phyloP scores from a whole-genome alignment of 2,888 invertebrate species.

The Zygaena filipendulae region DNA sequence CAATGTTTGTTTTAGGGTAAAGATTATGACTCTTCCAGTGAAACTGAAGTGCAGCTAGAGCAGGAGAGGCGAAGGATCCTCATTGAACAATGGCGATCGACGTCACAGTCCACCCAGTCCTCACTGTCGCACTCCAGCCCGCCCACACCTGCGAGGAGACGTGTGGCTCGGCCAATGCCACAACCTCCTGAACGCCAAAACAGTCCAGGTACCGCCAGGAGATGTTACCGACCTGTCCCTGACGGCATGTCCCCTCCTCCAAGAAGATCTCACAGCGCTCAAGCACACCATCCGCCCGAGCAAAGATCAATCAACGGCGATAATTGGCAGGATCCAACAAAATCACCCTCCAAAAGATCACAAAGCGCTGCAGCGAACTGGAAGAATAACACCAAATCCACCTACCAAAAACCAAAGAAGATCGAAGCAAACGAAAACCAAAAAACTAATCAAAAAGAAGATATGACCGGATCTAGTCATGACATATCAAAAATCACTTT shows the following conservation, averaged over 20 bases:
- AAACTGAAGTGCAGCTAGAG: slow-evolving; percentile 77
- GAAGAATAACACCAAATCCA: slow-evolving; percentile 55
- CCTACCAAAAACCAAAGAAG: slow-evolving; percentile 48
- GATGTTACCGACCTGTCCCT: slow-evolving; percentile 44
- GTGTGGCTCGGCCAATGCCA: slow-evolving; percentile 36
- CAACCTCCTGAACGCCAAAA: slow-evolving; percentile 46
- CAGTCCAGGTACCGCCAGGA: slow-evolving; percentile 39
- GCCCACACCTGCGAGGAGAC: slow-evolving; percentile 44
- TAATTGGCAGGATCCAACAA: slow-evolving; percentile 48
- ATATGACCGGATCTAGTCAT: slow-evolving; percentile 30
- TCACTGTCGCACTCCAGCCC: slow-evolving; percentile 43
- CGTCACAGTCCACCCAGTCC: slow-evolving; percentile 67
- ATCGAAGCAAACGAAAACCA: slow-evolving; percentile 41
- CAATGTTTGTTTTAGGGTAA: slow-evolving; percentile 78
- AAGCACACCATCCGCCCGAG: slow-evolving; percentile 40
- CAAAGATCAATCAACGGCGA: slow-evolving; percentile 45
- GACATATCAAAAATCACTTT: slow-evolving; percentile 58
- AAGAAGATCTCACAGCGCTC: slow-evolving; percentile 45
- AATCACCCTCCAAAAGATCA: slow-evolving; percentile 55
- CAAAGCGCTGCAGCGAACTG: slow-evolving; percentile 54
- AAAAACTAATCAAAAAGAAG: slow-evolving; percentile 33
- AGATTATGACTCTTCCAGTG: slow-evolving; percentile 83
- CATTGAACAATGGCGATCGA: slow-evolving; percentile 81
- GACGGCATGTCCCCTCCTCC: slow-evolving; percentile 55
- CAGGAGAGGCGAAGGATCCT: slow-evolving; percentile 74